Evolutionary conservation across 2,113 vertebrate species (phyloP).

Genomic region (Garra rufa): DNA sequence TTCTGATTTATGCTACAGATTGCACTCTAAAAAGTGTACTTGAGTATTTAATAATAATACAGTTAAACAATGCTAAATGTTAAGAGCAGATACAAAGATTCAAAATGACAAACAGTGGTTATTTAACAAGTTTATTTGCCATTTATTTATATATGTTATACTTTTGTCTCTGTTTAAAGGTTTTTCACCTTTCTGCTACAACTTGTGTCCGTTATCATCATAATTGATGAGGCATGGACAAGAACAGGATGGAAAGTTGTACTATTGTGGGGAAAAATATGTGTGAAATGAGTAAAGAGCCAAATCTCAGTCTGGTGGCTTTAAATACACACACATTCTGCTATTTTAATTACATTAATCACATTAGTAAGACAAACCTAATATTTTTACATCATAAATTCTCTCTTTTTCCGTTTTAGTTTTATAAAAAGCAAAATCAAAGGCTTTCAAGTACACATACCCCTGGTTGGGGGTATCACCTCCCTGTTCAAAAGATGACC

Average conservation of each 20-base stretch:
- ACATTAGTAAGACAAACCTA: no score
- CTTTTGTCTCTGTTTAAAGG: rapidly evolving
- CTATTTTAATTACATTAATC: neutral
- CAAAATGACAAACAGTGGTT: no score
- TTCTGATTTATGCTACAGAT: no score
- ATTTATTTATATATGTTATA: no score
- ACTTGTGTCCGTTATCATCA: no score
- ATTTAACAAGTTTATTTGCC: no score
- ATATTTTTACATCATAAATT: neutral
- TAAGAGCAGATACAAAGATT: no score
- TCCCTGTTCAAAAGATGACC: constrained; percentile 16
- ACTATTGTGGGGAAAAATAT: neutral
- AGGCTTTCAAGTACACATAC: constrained; percentile 4
- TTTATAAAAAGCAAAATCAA: neutral
- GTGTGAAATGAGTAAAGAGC: neutral
- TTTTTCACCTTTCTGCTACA: no score
- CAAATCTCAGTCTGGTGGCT: neutral
- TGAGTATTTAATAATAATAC: no score
- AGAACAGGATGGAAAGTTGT: neutral
- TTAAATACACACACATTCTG: neutral
- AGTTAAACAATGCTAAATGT: no score
- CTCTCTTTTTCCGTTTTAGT: neutral
- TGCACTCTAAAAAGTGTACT: no score
- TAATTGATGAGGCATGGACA: no score
- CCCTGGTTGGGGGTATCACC: neutral